Evolutionary conservation across 1,140 invertebrate genomes (phyloP).

Genomic region (Berghia stephanieae): DNA sequence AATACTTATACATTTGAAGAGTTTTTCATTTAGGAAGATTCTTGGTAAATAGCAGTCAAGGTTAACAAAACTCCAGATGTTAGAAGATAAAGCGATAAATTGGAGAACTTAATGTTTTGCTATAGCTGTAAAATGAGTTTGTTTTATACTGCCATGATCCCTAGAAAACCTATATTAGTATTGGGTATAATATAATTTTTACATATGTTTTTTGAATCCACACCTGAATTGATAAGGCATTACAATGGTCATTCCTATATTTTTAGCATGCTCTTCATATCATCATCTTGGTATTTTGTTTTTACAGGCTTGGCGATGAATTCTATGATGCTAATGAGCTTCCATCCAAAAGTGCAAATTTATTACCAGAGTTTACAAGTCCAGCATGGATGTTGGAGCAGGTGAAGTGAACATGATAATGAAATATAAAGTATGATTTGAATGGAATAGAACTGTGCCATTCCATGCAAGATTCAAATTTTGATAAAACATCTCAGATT

Average conservation of each 20-base stretch:
- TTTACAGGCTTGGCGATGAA: conserved; percentile 49
- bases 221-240: background rate
- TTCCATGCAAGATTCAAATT: no score
- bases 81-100: background rate
- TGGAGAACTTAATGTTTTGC: background rate
- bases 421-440: no score
- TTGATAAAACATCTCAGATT: no score
- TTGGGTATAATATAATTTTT: background rate
- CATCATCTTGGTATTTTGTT: no score
- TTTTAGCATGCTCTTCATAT: background rate
- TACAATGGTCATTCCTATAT: background rate
- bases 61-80: background rate
- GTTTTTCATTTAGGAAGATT: no score
- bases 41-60: no score
- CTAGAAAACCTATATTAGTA: background rate
- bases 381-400: conserved; percentile 76
- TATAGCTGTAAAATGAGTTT: background rate
- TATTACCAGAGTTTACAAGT: conserved; percentile 73
- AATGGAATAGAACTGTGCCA: no score
- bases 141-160: background rate
- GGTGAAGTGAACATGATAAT: no score
- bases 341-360: conserved; percentile 69
- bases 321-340: conserved; percentile 67
- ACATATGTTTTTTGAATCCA: background rate
- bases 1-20: no score